phyloP scores from a whole-genome alignment of 1,140 invertebrate genomes.

The Drosophila tani region DNA sequence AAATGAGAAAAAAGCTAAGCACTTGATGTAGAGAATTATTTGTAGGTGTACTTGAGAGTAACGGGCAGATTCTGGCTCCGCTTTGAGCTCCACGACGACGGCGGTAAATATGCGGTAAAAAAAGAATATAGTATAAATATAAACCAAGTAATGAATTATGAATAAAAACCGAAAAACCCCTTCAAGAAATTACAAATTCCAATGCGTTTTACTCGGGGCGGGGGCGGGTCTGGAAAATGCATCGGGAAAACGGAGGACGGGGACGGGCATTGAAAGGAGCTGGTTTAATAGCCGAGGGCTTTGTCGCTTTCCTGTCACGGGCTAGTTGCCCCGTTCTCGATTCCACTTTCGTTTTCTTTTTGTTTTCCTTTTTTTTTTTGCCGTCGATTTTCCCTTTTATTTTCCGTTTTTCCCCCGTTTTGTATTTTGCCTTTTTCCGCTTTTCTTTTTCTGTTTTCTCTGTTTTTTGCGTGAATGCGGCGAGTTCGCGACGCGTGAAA shows the following conservation, averaged over 20 bases:
- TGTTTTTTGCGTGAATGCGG: conserved; percentile 12
- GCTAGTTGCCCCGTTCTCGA: conserved; percentile 10
- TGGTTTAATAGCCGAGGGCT: conserved; percentile 31
- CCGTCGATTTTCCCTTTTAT: conserved; percentile 28
- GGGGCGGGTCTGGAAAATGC: neutral
- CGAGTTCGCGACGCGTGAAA: conserved; percentile 50
- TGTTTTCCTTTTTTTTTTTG: no score
- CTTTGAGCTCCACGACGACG: neutral
- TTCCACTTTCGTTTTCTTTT: conserved; percentile 15
- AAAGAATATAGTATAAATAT: conserved; percentile 65
- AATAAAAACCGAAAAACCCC: conserved; percentile 58
- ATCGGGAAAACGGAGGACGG: neutral
- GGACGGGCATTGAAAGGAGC: neutral
- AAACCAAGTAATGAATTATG: conserved; percentile 70
- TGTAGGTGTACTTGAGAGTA: conserved; percentile 46
- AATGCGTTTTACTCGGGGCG: neutral
- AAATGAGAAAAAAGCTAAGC: conserved; percentile 26
- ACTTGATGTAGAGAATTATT: conserved; percentile 69
- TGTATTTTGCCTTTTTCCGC: conserved; percentile 3
- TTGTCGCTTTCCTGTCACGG: conserved; percentile 29
- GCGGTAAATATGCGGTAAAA: conserved; percentile 11
- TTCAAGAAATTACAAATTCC: conserved; percentile 35
- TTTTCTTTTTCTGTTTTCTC: conserved; percentile 9
- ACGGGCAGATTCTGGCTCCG: conserved; percentile 11
- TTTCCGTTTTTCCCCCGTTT: conserved; percentile 1